Percentiles rank a stretch among this genome's conserved stretches.
Evolutionary conservation across 53 echinoderm and acorn worm genomes (phyloP).

Genomic region (Holothuria leucospilota): DNA sequence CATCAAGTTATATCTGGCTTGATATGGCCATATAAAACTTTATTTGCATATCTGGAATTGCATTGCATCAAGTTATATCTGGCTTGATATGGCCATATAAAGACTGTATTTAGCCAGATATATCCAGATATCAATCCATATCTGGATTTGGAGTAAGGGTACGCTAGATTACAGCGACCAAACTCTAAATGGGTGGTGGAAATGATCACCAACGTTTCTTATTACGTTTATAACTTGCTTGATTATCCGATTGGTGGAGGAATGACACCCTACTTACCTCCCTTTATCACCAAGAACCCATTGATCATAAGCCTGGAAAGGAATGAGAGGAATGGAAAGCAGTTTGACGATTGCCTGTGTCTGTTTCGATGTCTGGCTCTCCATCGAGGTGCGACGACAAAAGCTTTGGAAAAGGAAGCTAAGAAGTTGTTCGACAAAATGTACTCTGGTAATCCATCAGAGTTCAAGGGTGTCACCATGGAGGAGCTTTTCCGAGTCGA

Average conservation of each 20-base stretch:
- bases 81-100: no score
- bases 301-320: background rate
- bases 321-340: background rate
- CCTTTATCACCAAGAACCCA: background rate
- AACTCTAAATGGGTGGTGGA: constrained; percentile 61
- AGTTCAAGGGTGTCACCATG: constrained; percentile 15
- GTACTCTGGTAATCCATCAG: background rate
- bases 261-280: background rate
- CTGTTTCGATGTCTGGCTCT: constrained; percentile 57
- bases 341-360: no score
- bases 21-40: no score
- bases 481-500: constrained; percentile 12
- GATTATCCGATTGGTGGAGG: constrained; percentile 50
- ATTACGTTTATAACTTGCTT: constrained; percentile 27
- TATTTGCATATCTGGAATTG: no score
- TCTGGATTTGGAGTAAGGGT: no score
- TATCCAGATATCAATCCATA: no score
- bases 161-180: constrained; percentile 11
- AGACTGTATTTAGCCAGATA: no score
- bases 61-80: no score
- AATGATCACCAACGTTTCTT: constrained; percentile 43
- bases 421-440: background rate
- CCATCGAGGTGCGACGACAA: background rate
- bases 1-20: no score
- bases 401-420: constrained; percentile 22